Conservation (phyloP, 2,113 vertebrate genomes). For the Tragelaphus scriptus region DNA sequence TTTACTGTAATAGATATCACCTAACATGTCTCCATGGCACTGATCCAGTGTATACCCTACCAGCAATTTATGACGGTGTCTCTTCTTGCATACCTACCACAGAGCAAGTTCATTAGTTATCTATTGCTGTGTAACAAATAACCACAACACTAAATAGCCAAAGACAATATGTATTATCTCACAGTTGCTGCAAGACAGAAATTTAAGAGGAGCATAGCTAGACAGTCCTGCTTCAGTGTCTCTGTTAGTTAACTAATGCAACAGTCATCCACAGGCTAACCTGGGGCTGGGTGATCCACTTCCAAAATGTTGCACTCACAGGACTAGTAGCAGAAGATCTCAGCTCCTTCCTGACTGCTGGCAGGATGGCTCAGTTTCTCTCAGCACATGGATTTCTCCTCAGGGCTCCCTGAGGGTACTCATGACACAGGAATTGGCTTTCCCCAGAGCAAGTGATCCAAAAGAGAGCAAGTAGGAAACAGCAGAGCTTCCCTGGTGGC, state of each 20-base stretch:
- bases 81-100: not conserved
- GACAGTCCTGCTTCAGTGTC: not conserved
- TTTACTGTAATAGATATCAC: not conserved
- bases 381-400: not conserved
- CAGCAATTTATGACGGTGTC: not conserved
- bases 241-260: not conserved
- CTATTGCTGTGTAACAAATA: slow-evolving; percentile 12
- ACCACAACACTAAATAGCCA: not conserved
- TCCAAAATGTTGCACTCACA: not conserved
- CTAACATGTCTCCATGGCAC: not conserved
- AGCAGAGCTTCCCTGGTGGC: not conserved
- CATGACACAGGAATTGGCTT: not conserved
- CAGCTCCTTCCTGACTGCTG: not conserved
- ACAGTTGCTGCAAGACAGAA: not conserved
- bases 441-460: not conserved
- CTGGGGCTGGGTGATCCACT: not conserved
- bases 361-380: not conserved
- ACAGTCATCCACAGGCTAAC: not conserved
- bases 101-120: slow-evolving; percentile 14
- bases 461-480: not conserved
- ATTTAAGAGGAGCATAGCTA: not conserved
- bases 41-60: not conserved
- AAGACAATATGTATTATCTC: not conserved
- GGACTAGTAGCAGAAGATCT: not conserved
- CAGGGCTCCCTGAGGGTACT: not conserved